A percentile compares a stretch with the other conserved stretches of the same genome.
These are phyloP conservation scores for Cryptoprocta ferox DNA, from an alignment of 2,797 vertebrate species.

Conservation along the genomic window DNA sequence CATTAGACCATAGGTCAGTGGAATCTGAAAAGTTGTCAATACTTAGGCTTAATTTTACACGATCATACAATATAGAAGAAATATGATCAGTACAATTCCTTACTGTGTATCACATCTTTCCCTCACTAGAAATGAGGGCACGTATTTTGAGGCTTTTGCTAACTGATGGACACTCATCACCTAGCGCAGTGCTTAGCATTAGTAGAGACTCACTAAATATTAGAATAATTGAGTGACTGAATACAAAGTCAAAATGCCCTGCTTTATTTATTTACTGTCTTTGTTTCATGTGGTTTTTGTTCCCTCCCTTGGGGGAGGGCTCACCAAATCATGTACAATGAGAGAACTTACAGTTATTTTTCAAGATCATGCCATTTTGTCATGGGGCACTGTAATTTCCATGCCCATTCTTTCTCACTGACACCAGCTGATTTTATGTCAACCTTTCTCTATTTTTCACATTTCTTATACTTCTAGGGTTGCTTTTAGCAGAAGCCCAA, in stretches of 20 bases:
- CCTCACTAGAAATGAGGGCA: background rate
- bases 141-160: background rate
- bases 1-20: background rate
- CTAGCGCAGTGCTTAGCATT: background rate
- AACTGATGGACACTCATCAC: background rate
- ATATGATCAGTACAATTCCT: background rate
- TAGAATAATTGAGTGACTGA: background rate
- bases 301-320: background rate
- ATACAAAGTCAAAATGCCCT: background rate
- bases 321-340: background rate
- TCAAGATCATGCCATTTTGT: background rate
- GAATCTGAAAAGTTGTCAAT: background rate
- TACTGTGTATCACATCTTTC: background rate
- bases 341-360: background rate
- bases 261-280: background rate
- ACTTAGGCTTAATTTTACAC: conserved; percentile 4
- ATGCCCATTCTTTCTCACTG: background rate
- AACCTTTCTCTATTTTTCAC: conserved; percentile 6
- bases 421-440: background rate
- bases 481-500: background rate
- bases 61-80: background rate
- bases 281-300: background rate
- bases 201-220: background rate
- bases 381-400: background rate
- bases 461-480: background rate